Percentiles rank a stretch among this genome's conserved stretches.
Conservation (phyloP, 37 sponge, comb jelly and placozoan genomes). For the Petrosia ficiformis region DNA sequence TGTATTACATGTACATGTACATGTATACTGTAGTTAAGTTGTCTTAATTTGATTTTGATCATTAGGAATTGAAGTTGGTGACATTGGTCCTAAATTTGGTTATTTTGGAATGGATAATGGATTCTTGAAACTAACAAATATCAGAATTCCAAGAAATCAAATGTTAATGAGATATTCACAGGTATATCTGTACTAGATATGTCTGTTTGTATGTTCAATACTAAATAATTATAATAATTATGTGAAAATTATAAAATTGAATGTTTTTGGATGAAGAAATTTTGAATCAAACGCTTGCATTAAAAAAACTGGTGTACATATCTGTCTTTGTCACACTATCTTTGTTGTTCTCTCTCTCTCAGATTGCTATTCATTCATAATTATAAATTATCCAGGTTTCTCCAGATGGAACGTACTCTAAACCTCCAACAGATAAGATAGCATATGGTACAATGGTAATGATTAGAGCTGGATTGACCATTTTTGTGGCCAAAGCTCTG, state of each 20-base stretch:
- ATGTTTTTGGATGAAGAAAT: too few relatives aligned
- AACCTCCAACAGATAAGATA: slow-evolving; percentile 68
- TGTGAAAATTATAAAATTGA: too few relatives aligned
- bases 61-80: slow-evolving; percentile 84
- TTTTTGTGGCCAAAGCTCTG: slow-evolving; percentile 23
- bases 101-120: slow-evolving; percentile 86
- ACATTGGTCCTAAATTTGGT: slow-evolving; percentile 94
- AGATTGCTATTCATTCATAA: not conserved
- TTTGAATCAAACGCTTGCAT: too few relatives aligned
- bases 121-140: slow-evolving; percentile 71
- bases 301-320: too few relatives aligned
- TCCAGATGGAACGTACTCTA: slow-evolving; percentile 76
- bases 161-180: slow-evolving; percentile 88
- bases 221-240: too few relatives aligned
- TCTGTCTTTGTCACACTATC: too few relatives aligned
- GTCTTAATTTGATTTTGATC: not conserved
- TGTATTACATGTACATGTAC: too few relatives aligned
- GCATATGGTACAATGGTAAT: slow-evolving; percentile 88
- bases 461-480: slow-evolving; percentile 58
- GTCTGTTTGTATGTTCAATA: too few relatives aligned
- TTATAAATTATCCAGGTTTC: slow-evolving; percentile 48
- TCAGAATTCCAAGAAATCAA: slow-evolving; percentile 84
- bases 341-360: not conserved
- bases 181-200: too few relatives aligned
- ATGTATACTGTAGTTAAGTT: too few relatives aligned